Conservation (phyloP, 2,888 invertebrate genomes). For the Calliphora vomitoria region DNA sequence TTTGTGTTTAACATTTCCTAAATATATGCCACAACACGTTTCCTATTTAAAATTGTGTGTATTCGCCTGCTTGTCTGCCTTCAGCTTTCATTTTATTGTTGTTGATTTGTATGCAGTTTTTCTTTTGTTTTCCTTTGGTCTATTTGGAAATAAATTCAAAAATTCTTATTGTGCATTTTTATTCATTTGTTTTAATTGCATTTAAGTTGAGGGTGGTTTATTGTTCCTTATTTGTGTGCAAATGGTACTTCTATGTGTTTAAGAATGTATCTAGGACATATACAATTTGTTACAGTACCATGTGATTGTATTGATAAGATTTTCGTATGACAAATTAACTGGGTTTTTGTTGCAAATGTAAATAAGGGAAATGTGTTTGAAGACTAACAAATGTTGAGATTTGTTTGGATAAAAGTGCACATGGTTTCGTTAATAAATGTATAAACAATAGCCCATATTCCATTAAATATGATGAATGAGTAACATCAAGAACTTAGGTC, state of each 20-base stretch:
- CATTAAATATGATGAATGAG: too few relatives aligned
- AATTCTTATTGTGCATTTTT: constrained; percentile 61
- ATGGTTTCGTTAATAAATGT: background rate
- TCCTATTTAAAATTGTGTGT: constrained; percentile 39
- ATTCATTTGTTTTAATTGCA: constrained; percentile 65
- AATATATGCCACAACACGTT: constrained; percentile 74
- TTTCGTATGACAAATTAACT: constrained; percentile 67
- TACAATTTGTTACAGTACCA: constrained; percentile 71
- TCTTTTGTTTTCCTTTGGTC: constrained; percentile 19
- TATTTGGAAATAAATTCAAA: constrained; percentile 13
- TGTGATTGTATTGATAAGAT: constrained; percentile 64
- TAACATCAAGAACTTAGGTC: too few relatives aligned
- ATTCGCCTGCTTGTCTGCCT: background rate
- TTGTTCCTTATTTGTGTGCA: constrained; percentile 14
- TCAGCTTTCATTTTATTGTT: constrained; percentile 9
- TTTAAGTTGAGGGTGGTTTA: constrained; percentile 58
- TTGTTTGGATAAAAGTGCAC: constrained; percentile 13
- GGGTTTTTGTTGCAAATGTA: constrained; percentile 38
- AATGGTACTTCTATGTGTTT: background rate
- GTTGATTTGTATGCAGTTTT: constrained; percentile 24
- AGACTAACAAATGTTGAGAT: constrained; percentile 54
- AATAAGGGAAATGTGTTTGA: constrained; percentile 41
- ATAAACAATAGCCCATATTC: background rate
- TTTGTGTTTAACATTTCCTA: constrained; percentile 53
- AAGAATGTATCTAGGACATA: background rate